Evolutionary conservation across 1,140 invertebrate species (phyloP).

Genomic region (Hesperophylax magnus): DNA sequence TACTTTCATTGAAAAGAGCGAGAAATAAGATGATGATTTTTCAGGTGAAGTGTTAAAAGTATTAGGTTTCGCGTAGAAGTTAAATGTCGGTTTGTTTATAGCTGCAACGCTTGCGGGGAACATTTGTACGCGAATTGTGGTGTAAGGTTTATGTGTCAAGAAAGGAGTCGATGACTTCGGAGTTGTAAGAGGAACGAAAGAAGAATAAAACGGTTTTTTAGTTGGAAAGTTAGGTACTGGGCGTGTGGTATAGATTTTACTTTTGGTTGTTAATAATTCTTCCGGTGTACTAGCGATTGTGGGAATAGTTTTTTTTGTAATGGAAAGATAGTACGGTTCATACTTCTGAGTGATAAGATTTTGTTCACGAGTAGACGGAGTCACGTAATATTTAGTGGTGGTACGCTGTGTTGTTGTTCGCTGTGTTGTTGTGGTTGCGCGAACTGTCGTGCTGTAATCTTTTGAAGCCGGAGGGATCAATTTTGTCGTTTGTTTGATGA

Average conservation of each 20-base stretch:
- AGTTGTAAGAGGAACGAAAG: too few relatives aligned
- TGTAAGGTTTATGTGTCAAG: too few relatives aligned
- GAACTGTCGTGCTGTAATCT: not conserved
- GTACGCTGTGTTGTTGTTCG: not conserved
- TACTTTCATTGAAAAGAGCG: not conserved
- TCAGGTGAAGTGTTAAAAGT: not conserved
- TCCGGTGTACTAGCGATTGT: too few relatives aligned
- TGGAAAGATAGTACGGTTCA: not conserved
- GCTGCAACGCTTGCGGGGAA: not conserved
- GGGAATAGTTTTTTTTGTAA: not conserved
- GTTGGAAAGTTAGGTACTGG: too few relatives aligned
- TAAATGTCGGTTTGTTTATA: constrained; percentile 1
- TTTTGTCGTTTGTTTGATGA: too few relatives aligned
- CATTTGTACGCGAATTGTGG: not conserved
- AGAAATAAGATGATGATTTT: not conserved
- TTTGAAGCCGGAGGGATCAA: too few relatives aligned
- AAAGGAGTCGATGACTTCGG: too few relatives aligned
- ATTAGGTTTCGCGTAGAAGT: not conserved
- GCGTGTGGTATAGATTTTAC: too few relatives aligned
- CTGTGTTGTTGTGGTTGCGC: not conserved
- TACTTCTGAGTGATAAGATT: not conserved
- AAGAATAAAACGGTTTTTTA: too few relatives aligned
- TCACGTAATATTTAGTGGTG: not conserved
- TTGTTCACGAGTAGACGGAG: constrained; percentile 11
- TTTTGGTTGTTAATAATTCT: too few relatives aligned